Base-by-base conservation (phyloP, 2,113 vertebrate genomes). In the Lasiurus cinereus region DNA sequence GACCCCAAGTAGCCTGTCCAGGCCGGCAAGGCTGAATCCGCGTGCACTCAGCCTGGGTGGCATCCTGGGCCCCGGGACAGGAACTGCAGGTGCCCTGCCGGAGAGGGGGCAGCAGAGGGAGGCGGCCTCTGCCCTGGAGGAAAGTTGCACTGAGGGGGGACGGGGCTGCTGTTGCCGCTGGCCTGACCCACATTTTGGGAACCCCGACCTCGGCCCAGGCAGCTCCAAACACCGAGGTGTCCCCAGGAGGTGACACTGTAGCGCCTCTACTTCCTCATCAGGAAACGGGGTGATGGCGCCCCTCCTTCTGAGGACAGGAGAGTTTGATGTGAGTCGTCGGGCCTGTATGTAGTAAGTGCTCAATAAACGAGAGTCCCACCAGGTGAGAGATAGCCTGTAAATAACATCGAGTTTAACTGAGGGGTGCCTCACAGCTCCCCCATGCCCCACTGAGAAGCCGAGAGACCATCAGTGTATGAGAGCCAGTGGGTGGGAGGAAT, bases 61-160 rank as follows among this genome's bases (percentile, higher is more conserved):
- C 16, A 1, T 1, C 46, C 22, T 1, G 43, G 33, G 31, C 18
- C 56, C 1, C 0, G 0, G 0, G n/a, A 27, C 16, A 5, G 36
- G 36, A 78, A 52, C 52, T 0, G 0, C 12, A 4, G 72, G 43
- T 2, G 19, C 6, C 43, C 19, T 3, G 1, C 31, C 24, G 56
- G 27, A 4, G 43, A 14, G 13, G 84, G 74, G 6, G 3, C 50
- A 29, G 76, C 69, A 19, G 36, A 11, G 24, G 24, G 8, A 22
- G 92, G 33, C 11, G 3, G 24, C 21, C 31, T 43, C 31, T 19
- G 46, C 5, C 24, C 21, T 19, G 21, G 74, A 36, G 19, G n/a
- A 11, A n/a, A 24, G 50, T 13, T 12, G 33, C 15, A 4, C 19
- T 12, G 52, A 4, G 52, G 52, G 52, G 6, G 6, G 52, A 15